Conservation (phyloP, 2,888 invertebrate species). For the Ctenicera cuprea region DNA sequence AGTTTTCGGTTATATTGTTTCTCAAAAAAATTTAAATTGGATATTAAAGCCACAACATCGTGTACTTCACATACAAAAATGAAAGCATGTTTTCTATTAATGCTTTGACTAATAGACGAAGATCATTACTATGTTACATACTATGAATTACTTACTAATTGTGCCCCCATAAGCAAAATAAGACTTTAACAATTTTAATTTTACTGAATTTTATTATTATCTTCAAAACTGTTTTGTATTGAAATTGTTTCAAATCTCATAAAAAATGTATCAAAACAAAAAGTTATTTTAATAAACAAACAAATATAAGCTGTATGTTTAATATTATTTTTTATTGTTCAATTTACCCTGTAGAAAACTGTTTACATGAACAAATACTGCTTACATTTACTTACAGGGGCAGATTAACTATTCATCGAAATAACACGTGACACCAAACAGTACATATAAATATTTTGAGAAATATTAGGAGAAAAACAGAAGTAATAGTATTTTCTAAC, state of each 20-base stretch:
- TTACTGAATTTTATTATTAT: too few relatives aligned
- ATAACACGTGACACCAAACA: conserved; percentile 4
- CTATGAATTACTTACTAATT: background rate
- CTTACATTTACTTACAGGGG: background rate
- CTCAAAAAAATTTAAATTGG: too few relatives aligned
- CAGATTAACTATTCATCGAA: background rate
- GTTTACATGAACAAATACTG: background rate
- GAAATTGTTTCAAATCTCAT: too few relatives aligned
- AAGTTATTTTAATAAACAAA: background rate
- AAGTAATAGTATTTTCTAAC: conserved; percentile 1
- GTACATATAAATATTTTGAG: conserved; percentile 3
- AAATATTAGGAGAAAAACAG: conserved; percentile 9
- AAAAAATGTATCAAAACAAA: too few relatives aligned
- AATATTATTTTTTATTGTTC: background rate
- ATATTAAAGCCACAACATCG: background rate
- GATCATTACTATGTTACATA: background rate
- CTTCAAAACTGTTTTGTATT: too few relatives aligned
- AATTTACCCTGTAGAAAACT: too few relatives aligned
- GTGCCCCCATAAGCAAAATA: background rate
- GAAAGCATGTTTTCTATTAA: background rate
- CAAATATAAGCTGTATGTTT: conserved; percentile 7
- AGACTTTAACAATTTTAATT: background rate
- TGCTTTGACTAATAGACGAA: background rate
- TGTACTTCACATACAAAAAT: background rate
- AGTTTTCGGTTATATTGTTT: too few relatives aligned